These are phyloP conservation scores for Acromyrmex echinatior DNA, from an alignment of 1,140 invertebrate species.

Conservation along the genomic window DNA sequence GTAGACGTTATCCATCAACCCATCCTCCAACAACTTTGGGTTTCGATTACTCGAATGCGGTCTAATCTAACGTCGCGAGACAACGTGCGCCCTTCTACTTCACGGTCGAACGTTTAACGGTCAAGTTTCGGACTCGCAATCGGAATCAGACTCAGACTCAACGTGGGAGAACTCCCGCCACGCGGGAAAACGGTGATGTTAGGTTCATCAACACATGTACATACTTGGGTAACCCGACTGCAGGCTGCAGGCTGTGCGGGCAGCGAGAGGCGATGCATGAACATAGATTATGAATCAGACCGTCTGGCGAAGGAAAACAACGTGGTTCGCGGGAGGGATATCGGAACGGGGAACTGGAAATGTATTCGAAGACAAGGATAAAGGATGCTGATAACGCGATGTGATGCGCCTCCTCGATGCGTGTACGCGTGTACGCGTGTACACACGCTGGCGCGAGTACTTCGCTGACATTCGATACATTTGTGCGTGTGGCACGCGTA, in stretches of 20 bases:
- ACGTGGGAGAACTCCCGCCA: not conserved
- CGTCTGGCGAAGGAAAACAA: constrained; percentile 6
- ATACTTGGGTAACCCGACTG: constrained; percentile 18
- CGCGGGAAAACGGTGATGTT: constrained; percentile 70
- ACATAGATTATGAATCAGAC: constrained; percentile 49
- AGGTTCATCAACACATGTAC: constrained; percentile 41
- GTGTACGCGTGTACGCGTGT: not conserved
- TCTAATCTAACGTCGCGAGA: not conserved
- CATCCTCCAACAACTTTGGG: not conserved
- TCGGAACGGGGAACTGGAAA: not conserved
- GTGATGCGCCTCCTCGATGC: too few relatives aligned
- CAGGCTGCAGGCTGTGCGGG: too few relatives aligned
- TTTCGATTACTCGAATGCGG: not conserved
- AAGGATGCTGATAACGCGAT: constrained; percentile 36
- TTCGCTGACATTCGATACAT: not conserved
- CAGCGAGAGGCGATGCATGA: not conserved
- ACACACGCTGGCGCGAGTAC: not conserved
- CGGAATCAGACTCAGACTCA: too few relatives aligned
- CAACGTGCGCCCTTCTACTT: constrained; percentile 8
- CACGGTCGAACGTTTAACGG: not conserved
- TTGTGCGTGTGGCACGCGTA: not conserved
- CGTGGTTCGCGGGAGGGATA: not conserved
- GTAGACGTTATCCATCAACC: not conserved
- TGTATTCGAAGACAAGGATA: constrained; percentile 20
- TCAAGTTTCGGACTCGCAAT: constrained; percentile 6